phyloP scores from a whole-genome alignment of 1,140 invertebrate genomes.

The Neodiprion pinetum region DNA sequence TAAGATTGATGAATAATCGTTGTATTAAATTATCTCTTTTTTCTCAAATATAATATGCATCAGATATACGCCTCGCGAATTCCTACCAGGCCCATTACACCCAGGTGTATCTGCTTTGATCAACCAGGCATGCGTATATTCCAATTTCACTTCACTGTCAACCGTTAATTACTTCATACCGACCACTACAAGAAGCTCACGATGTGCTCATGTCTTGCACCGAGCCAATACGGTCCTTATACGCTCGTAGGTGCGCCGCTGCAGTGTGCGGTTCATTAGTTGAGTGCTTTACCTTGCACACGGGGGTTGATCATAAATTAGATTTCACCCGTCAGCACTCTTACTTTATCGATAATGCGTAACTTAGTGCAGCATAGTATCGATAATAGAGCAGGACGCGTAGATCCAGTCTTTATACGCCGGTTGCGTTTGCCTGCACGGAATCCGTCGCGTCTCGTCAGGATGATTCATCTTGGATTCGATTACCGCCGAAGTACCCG shows the following conservation, averaged over 20 bases:
- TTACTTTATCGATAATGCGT: neutral
- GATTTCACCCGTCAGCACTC: neutral
- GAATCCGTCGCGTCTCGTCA: neutral
- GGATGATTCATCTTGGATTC: neutral
- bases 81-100: neutral
- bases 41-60: neutral
- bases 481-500: neutral
- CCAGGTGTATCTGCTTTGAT: too few relatives aligned
- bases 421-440: too few relatives aligned
- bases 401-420: too few relatives aligned
- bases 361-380: too few relatives aligned
- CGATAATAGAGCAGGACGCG: too few relatives aligned
- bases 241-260: neutral
- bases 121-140: too few relatives aligned
- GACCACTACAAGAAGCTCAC: too few relatives aligned
- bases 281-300: neutral
- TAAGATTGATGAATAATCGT: constrained; percentile 1
- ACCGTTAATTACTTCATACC: too few relatives aligned
- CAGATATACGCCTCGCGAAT: neutral
- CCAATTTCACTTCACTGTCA: too few relatives aligned
- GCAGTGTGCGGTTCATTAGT: neutral
- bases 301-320: neutral
- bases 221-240: neutral
- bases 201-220: neutral
- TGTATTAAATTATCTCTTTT: neutral